A percentile compares a stretch with the other conserved stretches of the same genome.
Evolutionary conservation across 2,888 invertebrate species (phyloP).

Genomic region (Adelognathus sp.): DNA sequence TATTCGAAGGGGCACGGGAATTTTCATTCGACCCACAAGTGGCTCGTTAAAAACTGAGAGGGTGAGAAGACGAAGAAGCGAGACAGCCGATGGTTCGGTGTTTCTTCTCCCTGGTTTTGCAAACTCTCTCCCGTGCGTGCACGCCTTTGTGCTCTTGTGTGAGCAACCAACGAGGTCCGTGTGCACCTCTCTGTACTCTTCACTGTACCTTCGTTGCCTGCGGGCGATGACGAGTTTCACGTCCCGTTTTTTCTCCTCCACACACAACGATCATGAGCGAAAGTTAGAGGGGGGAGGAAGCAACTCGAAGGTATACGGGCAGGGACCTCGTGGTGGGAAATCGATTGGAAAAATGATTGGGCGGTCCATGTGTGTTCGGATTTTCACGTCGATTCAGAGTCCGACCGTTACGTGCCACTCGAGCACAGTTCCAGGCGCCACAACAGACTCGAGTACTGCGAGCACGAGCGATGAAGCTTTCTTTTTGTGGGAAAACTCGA

Average conservation of each 20-base stretch:
- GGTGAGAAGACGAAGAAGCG: background rate
- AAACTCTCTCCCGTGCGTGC: constrained; percentile 12
- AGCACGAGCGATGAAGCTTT: constrained; percentile 26
- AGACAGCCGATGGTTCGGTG: background rate
- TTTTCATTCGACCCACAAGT: constrained; percentile 67
- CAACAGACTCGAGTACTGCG: constrained; percentile 23
- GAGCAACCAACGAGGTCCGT: constrained; percentile 9
- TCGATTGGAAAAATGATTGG: constrained; percentile 66
- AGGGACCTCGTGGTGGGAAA: constrained; percentile 55
- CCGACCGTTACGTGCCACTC: constrained; percentile 53
- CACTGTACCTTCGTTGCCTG: constrained; percentile 5
- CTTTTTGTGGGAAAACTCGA: constrained; percentile 28
- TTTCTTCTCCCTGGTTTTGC: constrained; percentile 17
- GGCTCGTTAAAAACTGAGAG: constrained; percentile 64
- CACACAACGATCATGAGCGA: background rate
- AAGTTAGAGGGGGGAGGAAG: constrained; percentile 11
- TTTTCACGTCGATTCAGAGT: constrained; percentile 37
- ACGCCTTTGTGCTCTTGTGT: background rate
- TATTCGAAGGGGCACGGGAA: constrained; percentile 49
- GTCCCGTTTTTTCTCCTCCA: background rate
- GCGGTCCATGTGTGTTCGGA: constrained; percentile 42
- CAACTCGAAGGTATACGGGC: background rate
- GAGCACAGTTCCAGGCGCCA: constrained; percentile 27
- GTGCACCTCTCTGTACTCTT: background rate
- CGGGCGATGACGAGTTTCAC: constrained; percentile 1